Percentiles rank a stretch among this genome's conserved stretches.
These are phyloP conservation scores for Copsychus sechellarum DNA, from an alignment of 2,113 vertebrate genomes.

Conservation along the genomic window DNA sequence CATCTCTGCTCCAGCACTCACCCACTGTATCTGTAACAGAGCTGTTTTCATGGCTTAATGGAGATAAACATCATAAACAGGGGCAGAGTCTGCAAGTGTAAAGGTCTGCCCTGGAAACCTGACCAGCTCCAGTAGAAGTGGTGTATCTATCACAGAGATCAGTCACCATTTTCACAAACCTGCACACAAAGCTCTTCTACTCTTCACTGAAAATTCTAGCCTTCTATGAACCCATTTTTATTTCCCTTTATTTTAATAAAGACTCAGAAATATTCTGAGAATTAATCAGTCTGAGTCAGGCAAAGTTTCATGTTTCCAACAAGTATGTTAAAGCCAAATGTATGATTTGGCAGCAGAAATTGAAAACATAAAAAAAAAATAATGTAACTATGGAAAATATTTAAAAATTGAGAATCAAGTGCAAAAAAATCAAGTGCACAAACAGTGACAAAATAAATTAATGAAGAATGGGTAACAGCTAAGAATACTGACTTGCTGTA, in stretches of 20 bases:
- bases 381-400: not conserved
- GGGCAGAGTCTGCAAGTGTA: not conserved
- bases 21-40: not conserved
- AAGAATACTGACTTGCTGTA: not conserved
- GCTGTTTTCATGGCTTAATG: not conserved
- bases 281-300: not conserved
- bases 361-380: not conserved
- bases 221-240: not conserved
- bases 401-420: not conserved
- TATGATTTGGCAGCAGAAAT: not conserved
- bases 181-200: not conserved
- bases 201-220: not conserved
- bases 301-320: not conserved
- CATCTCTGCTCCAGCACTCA: not conserved
- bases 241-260: not conserved
- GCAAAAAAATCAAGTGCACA: too few species aligned
- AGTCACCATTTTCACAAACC: not conserved
- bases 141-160: not conserved
- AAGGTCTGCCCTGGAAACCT: not conserved
- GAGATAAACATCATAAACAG: not conserved
- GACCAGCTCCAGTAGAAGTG: not conserved
- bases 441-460: not conserved
- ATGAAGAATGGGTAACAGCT: not conserved
- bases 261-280: not conserved
- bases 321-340: not conserved